Conservation (phyloP, 2,797 vertebrate genomes). For the Malurus splendens region DNA sequence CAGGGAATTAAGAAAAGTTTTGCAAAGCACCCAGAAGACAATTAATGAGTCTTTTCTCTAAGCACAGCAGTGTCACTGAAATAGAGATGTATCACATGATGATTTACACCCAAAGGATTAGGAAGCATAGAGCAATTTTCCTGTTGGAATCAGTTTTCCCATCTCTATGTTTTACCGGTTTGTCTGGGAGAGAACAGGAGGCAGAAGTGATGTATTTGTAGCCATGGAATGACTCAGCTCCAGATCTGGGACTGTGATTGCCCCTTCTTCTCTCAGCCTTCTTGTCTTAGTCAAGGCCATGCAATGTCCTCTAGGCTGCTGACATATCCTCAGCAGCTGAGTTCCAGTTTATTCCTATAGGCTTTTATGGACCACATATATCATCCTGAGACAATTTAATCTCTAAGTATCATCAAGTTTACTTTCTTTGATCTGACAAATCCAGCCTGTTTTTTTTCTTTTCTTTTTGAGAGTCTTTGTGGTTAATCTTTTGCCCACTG, state of each 20-base stretch:
- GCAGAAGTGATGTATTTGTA: background rate
- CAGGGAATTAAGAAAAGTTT: background rate
- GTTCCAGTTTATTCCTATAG: slow-evolving; percentile 35
- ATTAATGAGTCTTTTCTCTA: background rate
- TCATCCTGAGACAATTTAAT: slow-evolving; percentile 47
- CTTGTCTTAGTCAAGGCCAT: background rate
- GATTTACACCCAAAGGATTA: background rate
- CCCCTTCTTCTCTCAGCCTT: background rate
- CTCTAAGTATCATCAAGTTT: slow-evolving; percentile 36
- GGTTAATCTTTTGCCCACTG: slow-evolving; percentile 34
- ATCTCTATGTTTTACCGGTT: background rate
- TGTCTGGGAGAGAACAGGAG: background rate
- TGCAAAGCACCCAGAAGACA: background rate
- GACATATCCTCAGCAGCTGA: background rate
- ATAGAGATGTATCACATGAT: background rate
- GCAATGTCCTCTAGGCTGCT: slow-evolving; percentile 5
- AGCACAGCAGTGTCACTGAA: background rate
- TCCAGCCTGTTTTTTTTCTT: background rate
- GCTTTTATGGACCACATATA: slow-evolving; percentile 41
- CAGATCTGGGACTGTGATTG: background rate
- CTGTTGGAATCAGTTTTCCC: background rate
- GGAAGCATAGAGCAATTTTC: background rate
- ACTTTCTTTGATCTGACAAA: slow-evolving; percentile 41
- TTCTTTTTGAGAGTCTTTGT: slow-evolving; percentile 35
- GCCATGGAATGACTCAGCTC: background rate